phyloP scores from a whole-genome alignment of 2,113 vertebrate genomes.

The Sebastes fasciatus region DNA sequence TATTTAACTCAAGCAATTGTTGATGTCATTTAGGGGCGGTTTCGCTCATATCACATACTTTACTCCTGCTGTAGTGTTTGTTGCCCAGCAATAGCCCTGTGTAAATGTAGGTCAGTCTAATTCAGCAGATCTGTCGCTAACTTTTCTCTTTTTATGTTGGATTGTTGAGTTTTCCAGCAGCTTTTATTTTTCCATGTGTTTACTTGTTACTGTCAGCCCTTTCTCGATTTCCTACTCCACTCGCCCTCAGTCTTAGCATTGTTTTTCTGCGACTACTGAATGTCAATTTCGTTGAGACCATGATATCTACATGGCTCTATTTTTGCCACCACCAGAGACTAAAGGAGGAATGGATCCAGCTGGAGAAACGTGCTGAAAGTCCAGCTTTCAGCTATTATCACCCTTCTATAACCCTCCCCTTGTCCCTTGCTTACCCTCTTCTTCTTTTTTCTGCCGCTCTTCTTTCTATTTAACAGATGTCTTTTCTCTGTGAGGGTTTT shows the following conservation, averaged over 20 bases:
- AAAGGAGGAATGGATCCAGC: slow-evolving; percentile 59
- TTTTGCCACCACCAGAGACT: slow-evolving; percentile 36
- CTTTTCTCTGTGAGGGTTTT: slow-evolving; percentile 71
- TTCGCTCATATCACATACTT: slow-evolving; percentile 18
- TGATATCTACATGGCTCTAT: slow-evolving; percentile 42
- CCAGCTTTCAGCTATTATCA: slow-evolving; percentile 70
- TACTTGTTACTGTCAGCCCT: not conserved
- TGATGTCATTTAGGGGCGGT: slow-evolving; percentile 20
- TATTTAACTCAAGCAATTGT: slow-evolving; percentile 21
- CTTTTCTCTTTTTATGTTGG: slow-evolving; percentile 1
- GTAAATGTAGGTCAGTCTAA: slow-evolving; percentile 49
- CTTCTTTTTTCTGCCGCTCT: slow-evolving; percentile 35
- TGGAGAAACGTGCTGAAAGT: slow-evolving; percentile 70
- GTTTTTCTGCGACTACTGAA: slow-evolving; percentile 22
- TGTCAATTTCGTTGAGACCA: slow-evolving; percentile 34
- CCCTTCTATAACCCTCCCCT: slow-evolving; percentile 56
- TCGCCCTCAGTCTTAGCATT: not conserved
- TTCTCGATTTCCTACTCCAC: slow-evolving; percentile 5
- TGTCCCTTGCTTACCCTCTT: slow-evolving; percentile 50
- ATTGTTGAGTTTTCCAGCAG: slow-evolving; percentile 14
- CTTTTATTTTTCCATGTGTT: slow-evolving; percentile 3
- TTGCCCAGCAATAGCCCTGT: slow-evolving; percentile 8
- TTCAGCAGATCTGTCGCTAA: slow-evolving; percentile 26
- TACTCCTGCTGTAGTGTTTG: slow-evolving; percentile 33
- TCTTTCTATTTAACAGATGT: slow-evolving; percentile 75